Base-by-base conservation (phyloP, 2,113 vertebrate genomes). In the Psittacara wagleri region DNA sequence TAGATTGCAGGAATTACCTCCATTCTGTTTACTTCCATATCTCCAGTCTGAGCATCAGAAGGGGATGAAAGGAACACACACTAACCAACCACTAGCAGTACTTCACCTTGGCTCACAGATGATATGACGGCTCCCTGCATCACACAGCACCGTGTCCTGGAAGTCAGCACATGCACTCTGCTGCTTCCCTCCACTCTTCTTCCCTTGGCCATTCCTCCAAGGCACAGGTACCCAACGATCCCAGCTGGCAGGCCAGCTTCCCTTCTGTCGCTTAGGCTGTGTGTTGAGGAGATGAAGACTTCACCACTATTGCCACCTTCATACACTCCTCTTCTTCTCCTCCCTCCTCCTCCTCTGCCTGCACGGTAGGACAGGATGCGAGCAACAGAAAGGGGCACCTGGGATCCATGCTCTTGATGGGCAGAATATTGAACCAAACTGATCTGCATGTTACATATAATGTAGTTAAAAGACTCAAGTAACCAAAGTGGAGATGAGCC, bases 301-400 rank as follows among this genome's bases (percentile, higher is more conserved):
- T 48, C 2, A 4, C 13, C 13, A 20, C 33, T 33, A 24, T 17
- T 15, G 31, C 28, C 54, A 75, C 54, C 46, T 75, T 10, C 0
- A 1, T 18, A 41, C n/a, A 22, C 14, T 63, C 54, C 29, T 55
- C 46, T 55, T 62, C 37, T 52, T 9, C 52, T 46, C 11, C 44
- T 23, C 44, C 27, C 18, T 80, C 48, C 24, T 75, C 48, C 31
- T n/a, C 37, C 43, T 55, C 57, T 29, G 51, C 41, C 46, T 28
- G 22, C 1, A 0, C 6, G 16, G 35, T 17, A 14, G 28, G 28
- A n/a, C 3, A 7, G 49, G 72, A 28, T 16, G 20, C 0, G 3
- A 44, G 63, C 3, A 28, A 10, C 27, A 43, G 23, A 24, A 17
- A 63, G 43, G 51, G 9, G 37, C 24, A 35, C 7, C 62, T 4